These are phyloP conservation scores for Caenorhabditis panamensis DNA, from an alignment of 2,888 invertebrate species.

Conservation along the genomic window DNA sequence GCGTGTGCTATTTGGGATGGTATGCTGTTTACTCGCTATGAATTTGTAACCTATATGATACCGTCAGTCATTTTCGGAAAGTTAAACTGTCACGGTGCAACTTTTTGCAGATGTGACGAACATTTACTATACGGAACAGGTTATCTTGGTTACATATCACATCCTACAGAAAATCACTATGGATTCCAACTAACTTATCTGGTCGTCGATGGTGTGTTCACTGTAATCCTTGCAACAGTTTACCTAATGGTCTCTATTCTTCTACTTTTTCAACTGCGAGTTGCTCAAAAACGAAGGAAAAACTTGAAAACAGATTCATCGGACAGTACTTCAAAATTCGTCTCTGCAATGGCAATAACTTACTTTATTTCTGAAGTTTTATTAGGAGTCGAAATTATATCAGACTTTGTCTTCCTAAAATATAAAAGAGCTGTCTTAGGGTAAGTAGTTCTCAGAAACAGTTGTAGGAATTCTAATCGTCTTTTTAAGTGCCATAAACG, in stretches of 20 bases:
- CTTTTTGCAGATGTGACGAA: no score
- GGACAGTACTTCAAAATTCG: not conserved
- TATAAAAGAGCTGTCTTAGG: no score
- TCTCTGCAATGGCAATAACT: not conserved
- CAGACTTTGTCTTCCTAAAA: no score
- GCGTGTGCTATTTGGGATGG: not conserved
- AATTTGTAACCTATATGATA: no score
- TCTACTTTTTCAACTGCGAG: not conserved
- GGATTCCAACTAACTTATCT: not conserved
- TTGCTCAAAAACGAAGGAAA: not conserved
- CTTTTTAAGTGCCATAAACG: not conserved
- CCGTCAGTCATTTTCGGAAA: no score
- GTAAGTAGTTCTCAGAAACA: not conserved
- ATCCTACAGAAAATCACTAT: not conserved
- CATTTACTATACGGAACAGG: no score
- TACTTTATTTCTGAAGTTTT: constrained; percentile 2
- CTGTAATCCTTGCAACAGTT: not conserved
- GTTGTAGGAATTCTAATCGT: not conserved
- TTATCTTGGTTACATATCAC: no score
- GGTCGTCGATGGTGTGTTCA: not conserved
- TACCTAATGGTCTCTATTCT: not conserved
- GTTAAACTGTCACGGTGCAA: no score
- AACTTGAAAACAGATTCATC: not conserved
- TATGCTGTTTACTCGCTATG: not conserved
- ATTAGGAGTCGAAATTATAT: no score